Conservation (phyloP, 2,113 vertebrate species). For the Corapipo altera region DNA sequence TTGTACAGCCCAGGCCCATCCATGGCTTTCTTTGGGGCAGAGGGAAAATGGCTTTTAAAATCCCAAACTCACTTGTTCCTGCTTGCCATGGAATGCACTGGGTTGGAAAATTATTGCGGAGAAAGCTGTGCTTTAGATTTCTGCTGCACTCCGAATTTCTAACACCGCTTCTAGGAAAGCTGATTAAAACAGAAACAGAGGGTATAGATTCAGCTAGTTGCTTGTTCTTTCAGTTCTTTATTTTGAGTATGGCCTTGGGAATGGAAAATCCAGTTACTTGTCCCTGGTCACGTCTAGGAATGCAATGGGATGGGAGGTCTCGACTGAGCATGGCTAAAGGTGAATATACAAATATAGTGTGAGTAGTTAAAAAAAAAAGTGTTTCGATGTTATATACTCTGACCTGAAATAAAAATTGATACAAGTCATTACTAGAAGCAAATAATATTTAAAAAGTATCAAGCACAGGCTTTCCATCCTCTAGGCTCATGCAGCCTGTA, state of each 20-base stretch:
- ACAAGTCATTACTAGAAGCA: background rate
- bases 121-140: background rate
- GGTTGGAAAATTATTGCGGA: background rate
- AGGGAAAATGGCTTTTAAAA: background rate
- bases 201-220: background rate
- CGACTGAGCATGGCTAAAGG: background rate
- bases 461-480: background rate
- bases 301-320: background rate
- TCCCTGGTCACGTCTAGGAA: background rate
- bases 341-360: background rate
- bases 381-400: background rate
- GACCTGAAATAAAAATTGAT: background rate
- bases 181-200: background rate
- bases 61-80: background rate
- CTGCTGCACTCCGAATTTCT: background rate
- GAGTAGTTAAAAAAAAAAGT: background rate
- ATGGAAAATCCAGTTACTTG: background rate
- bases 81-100: background rate
- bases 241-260: background rate
- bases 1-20: background rate
- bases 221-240: background rate
- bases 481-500: rapidly evolving
- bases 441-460: background rate
- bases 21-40: background rate
- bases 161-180: background rate